Evolutionary conservation across 2,797 vertebrate species (phyloP).

Genomic region (Intellagama lesueurii): DNA sequence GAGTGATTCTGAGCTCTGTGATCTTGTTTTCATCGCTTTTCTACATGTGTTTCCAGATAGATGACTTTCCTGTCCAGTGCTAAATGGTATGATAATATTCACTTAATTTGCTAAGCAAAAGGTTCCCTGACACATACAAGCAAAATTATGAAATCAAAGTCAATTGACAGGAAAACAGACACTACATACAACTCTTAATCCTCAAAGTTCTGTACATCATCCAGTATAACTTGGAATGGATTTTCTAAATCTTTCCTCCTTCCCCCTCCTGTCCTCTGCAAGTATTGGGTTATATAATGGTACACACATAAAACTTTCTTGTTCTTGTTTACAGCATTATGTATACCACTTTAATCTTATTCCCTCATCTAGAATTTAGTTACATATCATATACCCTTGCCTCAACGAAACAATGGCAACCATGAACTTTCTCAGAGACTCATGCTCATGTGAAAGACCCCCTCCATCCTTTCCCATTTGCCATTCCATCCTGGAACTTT

Average conservation of each 20-base stretch:
- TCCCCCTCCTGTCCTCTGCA: background rate
- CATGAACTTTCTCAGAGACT: background rate
- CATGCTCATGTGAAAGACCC: background rate
- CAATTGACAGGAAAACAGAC: background rate
- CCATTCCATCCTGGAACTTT: background rate
- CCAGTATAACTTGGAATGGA: background rate
- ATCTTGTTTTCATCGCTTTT: background rate
- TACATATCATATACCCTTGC: too few relatives aligned
- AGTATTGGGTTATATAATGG: background rate
- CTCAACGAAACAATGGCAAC: background rate
- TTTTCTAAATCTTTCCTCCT: background rate
- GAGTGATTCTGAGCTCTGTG: background rate
- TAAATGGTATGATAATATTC: background rate
- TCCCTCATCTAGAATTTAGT: background rate
- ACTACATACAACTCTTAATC: background rate
- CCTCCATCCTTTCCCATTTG: background rate
- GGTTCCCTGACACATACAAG: background rate
- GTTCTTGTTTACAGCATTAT: background rate
- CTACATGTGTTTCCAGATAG: constrained; percentile 6
- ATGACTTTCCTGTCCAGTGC: accelerated
- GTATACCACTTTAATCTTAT: background rate
- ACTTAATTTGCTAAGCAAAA: constrained; percentile 16
- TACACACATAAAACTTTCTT: background rate
- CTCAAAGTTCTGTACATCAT: background rate
- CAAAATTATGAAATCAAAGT: background rate